A percentile compares a stretch with the other conserved stretches of the same genome.
These are phyloP conservation scores for Ips typographus DNA, from an alignment of 1,140 invertebrate genomes.

Conservation along the genomic window DNA sequence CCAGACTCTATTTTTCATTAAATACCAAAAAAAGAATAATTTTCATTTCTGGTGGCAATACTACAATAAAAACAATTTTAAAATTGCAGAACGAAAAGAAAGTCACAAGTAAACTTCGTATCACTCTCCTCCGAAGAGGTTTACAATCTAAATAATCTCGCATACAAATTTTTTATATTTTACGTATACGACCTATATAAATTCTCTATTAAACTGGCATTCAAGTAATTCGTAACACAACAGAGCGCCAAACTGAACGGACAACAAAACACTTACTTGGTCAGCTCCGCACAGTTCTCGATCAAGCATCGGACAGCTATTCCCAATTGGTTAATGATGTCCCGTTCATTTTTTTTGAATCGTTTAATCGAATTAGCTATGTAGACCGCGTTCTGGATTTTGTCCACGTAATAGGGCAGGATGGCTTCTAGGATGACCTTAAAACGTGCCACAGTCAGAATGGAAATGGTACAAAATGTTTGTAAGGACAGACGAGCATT, in stretches of 20 bases:
- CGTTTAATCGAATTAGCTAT: constrained; percentile 58
- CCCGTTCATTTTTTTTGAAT: constrained; percentile 87
- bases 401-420: constrained; percentile 89
- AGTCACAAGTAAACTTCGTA: no score
- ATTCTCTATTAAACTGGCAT: constrained; percentile 9
- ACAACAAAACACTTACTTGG: constrained; percentile 68
- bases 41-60: no score
- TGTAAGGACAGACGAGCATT: constrained; percentile 76
- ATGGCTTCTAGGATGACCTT: constrained; percentile 95
- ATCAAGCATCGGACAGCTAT: constrained; percentile 95
- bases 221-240: constrained; percentile 30
- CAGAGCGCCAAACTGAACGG: constrained; percentile 18
- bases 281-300: constrained; percentile 93
- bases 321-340: constrained; percentile 92
- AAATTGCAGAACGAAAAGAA: no score
- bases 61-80: no score
- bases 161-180: no score
- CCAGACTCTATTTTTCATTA: no score
- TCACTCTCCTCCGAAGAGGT: no score
- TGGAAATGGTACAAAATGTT: no score
- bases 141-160: no score
- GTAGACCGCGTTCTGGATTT: constrained; percentile 87
- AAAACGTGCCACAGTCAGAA: constrained; percentile 36
- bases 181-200: neutral
- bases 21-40: no score